Base-by-base conservation (phyloP, 1,140 invertebrate species). In the Acromyrmex charruanus region DNA sequence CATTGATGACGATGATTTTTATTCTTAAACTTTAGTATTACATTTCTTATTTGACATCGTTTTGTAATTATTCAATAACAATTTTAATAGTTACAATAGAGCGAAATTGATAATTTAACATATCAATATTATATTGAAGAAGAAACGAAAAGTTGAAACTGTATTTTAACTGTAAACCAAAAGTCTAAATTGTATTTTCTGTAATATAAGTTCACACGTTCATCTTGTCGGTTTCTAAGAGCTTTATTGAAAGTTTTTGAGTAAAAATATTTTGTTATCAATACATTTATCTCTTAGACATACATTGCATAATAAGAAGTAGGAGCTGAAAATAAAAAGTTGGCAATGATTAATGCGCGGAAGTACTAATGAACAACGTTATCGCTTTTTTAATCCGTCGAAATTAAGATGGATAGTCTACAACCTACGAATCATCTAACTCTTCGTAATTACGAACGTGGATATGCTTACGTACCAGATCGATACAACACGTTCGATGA, bases 341-440 rank as follows among this genome's bases (percentile, higher is more conserved):
- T 44, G 21, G 21, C n/a, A 71, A 71, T 77, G 58, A 63, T 77
- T 81, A 81, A 81, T 39, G 63, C n/a, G 9, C 49, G 77, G 49
- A 80, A 69, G 63, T 18, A 39, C 31, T 81, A 71, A 81, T 81
- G 51, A 66, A 80, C 44, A 53, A n/a, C 28, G 61, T 80, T 80
- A 80, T 69, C 31, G 49, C 31, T 39, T 39, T 81, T 71, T 39
- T 55, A 55, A 55, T 55, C 31, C 9, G n/a, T 25, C 9, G 28
- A 80, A 69, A 81, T 81, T 55, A 81, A 81, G 49, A 81, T 55
- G 21, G n/a, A 69, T 81, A 49, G 74, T 16, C 35, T 77, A 63
- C 59, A 63, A 25, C 28, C 49, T 14, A 49, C 49, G 18, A 28
- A 68, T 80, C 63, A 55, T 2, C 35, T 5, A 14, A 25, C 21